Evolutionary conservation across 2,113 vertebrate genomes (phyloP).

Genomic region (Poeciliopsis occidentalis): DNA sequence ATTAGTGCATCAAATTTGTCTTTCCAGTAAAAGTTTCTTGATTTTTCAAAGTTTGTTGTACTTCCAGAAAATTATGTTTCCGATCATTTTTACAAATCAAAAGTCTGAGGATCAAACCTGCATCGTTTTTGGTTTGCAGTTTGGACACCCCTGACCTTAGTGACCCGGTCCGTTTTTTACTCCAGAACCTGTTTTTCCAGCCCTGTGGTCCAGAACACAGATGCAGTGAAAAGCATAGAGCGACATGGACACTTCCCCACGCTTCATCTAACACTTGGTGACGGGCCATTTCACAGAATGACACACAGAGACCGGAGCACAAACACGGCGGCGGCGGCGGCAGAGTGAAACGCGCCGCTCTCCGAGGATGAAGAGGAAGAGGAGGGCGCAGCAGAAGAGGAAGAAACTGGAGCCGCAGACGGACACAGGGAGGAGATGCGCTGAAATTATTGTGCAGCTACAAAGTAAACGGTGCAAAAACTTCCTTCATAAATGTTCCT

Average conservation of each 20-base stretch:
- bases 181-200: conserved; percentile 66
- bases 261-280: conserved; percentile 29
- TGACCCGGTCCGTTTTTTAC: conserved; percentile 41
- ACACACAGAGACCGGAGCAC: conserved; percentile 22
- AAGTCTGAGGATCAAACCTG: too few relatives aligned
- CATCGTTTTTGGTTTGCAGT: too few relatives aligned
- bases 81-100: too few relatives aligned
- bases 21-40: too few relatives aligned
- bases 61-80: too few relatives aligned
- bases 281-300: conserved; percentile 31
- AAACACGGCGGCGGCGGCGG: conserved; percentile 25
- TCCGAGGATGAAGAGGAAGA: conserved; percentile 10
- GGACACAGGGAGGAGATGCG: background rate
- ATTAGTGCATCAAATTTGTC: too few relatives aligned
- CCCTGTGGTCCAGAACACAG: conserved; percentile 19
- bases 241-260: conserved; percentile 24
- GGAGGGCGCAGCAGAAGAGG: conserved; percentile 17
- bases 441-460: conserved; percentile 8
- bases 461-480: conserved; percentile 2
- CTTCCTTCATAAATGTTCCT: conserved; percentile 22
- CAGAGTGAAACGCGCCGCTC: conserved; percentile 34
- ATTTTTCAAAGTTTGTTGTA: too few relatives aligned
- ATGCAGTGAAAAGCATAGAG: conserved; percentile 18
- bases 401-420: background rate
- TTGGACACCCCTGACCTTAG: too few relatives aligned